phyloP scores from a whole-genome alignment of 2,888 invertebrate species.

The Agrochola lota region DNA sequence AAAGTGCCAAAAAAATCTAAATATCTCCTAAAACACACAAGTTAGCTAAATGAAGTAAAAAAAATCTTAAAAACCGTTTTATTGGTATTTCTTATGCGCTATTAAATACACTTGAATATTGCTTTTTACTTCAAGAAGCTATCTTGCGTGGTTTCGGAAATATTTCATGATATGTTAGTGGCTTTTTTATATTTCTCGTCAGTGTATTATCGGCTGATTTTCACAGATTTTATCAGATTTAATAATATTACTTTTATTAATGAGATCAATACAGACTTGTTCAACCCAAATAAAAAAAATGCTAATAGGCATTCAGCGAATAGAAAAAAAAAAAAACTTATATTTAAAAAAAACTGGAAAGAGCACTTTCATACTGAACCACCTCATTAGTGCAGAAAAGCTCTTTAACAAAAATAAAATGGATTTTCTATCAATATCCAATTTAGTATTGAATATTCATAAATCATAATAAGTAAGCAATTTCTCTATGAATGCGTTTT shows the following conservation, averaged over 20 bases:
- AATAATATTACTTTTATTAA: neutral
- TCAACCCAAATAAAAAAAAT: slow-evolving; percentile 1
- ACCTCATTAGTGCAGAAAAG: slow-evolving; percentile 54
- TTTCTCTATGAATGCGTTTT: slow-evolving; percentile 69
- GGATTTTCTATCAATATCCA: slow-evolving; percentile 68
- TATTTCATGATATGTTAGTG: no score
- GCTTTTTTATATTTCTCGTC: no score
- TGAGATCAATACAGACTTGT: neutral
- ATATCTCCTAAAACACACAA: no score
- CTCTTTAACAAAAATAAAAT: slow-evolving; percentile 50
- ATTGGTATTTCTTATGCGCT: no score
- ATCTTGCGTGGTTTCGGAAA: no score
- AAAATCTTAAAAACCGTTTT: no score
- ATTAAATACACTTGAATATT: no score
- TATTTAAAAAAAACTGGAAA: slow-evolving; percentile 10
- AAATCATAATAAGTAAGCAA: slow-evolving; percentile 74
- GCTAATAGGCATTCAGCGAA: slow-evolving; percentile 22
- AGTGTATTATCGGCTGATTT: neutral
- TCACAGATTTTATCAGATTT: neutral
- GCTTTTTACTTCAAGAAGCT: no score
- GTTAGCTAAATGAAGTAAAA: no score
- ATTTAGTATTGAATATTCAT: slow-evolving; percentile 72
- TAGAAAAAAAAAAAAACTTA: slow-evolving; percentile 18
- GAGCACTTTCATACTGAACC: slow-evolving; percentile 20
- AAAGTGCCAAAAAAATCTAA: no score